phyloP scores from a whole-genome alignment of 2,888 invertebrate genomes.

The Incurvaria masculella region DNA sequence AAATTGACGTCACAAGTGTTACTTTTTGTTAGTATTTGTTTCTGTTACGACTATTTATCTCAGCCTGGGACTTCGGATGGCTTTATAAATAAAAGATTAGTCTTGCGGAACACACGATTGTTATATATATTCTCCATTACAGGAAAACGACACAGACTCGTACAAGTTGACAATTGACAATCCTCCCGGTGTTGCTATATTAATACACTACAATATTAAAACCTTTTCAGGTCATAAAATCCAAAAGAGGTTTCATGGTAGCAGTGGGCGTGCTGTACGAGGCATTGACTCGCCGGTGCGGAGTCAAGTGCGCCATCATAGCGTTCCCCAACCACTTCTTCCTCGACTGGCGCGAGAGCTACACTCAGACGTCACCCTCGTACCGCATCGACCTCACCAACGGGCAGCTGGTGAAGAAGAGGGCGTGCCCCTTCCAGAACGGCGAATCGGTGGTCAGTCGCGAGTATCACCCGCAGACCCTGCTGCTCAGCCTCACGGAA shows the following conservation, averaged over 20 bases:
- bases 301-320: conserved; percentile 28
- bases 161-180: conserved; percentile 25
- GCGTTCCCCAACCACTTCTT: conserved; percentile 37
- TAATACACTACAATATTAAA: too few relatives aligned
- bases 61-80: too few relatives aligned
- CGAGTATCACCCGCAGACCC: neutral
- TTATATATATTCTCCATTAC: neutral
- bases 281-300: conserved; percentile 31
- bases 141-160: neutral
- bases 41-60: too few relatives aligned
- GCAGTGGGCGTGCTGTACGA: conserved; percentile 29
- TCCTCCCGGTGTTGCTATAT: too few relatives aligned
- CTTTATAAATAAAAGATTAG: too few relatives aligned
- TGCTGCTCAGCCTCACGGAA: neutral
- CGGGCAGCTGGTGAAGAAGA: conserved; percentile 26
- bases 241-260: conserved; percentile 25
- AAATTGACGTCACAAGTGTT: too few relatives aligned
- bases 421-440: conserved; percentile 29
- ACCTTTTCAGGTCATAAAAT: conserved; percentile 27
- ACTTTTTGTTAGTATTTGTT: too few relatives aligned
- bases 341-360: conserved; percentile 28
- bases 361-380: conserved; percentile 10
- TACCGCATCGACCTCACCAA: conserved; percentile 27
- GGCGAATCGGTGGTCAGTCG: conserved; percentile 10
- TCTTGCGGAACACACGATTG: neutral